Evolutionary conservation across 2,797 vertebrate genomes (phyloP).

Genomic region (Sus cebifrons): DNA sequence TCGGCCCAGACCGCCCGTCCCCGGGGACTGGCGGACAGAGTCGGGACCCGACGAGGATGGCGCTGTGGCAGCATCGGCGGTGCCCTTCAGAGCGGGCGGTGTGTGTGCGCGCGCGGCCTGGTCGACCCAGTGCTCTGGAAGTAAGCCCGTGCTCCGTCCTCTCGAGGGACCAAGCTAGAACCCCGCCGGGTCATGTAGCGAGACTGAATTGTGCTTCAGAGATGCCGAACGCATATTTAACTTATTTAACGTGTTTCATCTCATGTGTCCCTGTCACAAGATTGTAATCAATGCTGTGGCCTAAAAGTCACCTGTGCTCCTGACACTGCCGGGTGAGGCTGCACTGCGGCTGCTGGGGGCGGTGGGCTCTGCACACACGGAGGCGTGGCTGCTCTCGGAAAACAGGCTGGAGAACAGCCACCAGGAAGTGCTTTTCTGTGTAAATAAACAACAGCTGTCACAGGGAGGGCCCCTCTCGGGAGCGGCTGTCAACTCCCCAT

Average conservation of each 20-base stretch:
- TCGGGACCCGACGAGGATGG: conserved; percentile 70
- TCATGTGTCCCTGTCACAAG: conserved; percentile 90
- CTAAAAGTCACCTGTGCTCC: conserved; percentile 76
- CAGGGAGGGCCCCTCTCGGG: conserved; percentile 83
- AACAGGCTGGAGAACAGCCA: conserved; percentile 88
- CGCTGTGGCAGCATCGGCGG: conserved; percentile 59
- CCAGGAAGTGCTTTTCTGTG: conserved; percentile 94
- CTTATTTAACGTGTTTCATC: conserved; percentile 92
- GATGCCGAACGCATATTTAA: conserved; percentile 90
- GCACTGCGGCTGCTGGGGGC: conserved; percentile 87
- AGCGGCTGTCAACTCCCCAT: conserved; percentile 81
- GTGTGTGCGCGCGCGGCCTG: neutral
- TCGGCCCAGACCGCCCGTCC: conserved; percentile 78
- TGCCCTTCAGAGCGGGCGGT: conserved; percentile 67
- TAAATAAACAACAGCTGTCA: conserved; percentile 93
- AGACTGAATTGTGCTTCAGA: conserved; percentile 86
- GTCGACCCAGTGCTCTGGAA: conserved; percentile 37
- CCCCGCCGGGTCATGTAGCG: conserved; percentile 87
- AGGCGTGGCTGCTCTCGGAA: conserved; percentile 85
- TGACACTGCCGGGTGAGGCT: conserved; percentile 85
- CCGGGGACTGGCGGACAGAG: conserved; percentile 76
- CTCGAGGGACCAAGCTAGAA: conserved; percentile 90
- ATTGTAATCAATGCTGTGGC: conserved; percentile 83
- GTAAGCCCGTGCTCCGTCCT: conserved; percentile 85
- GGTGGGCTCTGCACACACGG: conserved; percentile 88